A percentile compares a stretch with the other conserved stretches of the same genome.
Evolutionary conservation across 2,797 vertebrate genomes (phyloP).

Genomic region (Zalophus californianus): DNA sequence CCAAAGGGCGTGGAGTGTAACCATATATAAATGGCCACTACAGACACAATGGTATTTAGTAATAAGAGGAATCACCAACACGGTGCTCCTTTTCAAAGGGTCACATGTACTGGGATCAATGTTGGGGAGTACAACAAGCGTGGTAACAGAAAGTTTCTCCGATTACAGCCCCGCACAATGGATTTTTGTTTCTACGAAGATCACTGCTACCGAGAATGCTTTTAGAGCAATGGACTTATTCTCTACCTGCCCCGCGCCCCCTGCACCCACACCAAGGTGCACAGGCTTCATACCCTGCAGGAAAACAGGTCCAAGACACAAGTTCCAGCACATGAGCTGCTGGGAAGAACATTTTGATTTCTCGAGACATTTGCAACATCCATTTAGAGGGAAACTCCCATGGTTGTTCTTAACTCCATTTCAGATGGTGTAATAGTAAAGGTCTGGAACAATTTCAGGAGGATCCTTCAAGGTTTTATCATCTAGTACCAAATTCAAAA

Average conservation of each 20-base stretch:
- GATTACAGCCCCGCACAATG: conserved; percentile 69
- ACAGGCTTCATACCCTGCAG: not conserved
- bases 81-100: conserved; percentile 73
- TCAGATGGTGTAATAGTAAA: conserved; percentile 46
- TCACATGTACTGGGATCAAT: conserved; percentile 77
- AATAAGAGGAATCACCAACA: conserved; percentile 71
- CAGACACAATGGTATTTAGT: conserved; percentile 70
- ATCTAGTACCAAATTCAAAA: not conserved
- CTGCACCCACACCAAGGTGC: not conserved
- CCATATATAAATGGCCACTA: conserved; percentile 63
- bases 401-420: conserved; percentile 37
- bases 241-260: not conserved
- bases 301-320: not conserved
- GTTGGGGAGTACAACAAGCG: conserved; percentile 73
- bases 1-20: conserved; percentile 50
- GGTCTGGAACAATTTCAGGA: conserved; percentile 63
- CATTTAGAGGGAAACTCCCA: not conserved
- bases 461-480: conserved; percentile 60
- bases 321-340: not conserved
- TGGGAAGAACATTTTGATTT: conserved; percentile 24
- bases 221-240: conserved; percentile 66
- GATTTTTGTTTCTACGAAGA: conserved; percentile 75
- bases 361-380: not conserved
- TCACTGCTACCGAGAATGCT: conserved; percentile 65
- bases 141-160: conserved; percentile 74